phyloP scores from a whole-genome alignment of 2,888 invertebrate species.

The Aleiodes testaceus region DNA sequence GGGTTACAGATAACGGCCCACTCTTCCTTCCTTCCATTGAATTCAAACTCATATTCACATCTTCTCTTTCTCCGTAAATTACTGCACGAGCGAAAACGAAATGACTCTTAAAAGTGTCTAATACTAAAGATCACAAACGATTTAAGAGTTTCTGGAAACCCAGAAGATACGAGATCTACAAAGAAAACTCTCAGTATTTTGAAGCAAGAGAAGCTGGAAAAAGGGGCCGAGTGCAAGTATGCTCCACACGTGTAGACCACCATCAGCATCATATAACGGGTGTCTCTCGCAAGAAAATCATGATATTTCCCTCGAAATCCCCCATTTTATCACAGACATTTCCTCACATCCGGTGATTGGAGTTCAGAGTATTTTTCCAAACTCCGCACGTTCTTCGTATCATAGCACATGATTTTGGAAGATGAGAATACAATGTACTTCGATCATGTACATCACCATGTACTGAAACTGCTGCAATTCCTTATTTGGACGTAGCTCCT shows the following conservation, averaged over 20 bases:
- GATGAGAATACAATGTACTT: not conserved
- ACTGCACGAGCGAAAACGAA: too few relatives aligned
- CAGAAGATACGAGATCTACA: slow-evolving; percentile 3
- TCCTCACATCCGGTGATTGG: not conserved
- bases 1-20: slow-evolving; percentile 60
- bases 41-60: slow-evolving; percentile 40
- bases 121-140: slow-evolving; percentile 2
- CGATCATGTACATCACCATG: not conserved
- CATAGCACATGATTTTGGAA: not conserved
- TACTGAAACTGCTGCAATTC: slow-evolving; percentile 20
- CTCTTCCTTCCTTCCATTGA: slow-evolving; percentile 60
- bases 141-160: not conserved
- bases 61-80: slow-evolving; percentile 28
- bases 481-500: slow-evolving; percentile 13
- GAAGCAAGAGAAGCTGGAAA: slow-evolving; percentile 29
- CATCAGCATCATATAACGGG: slow-evolving; percentile 52
- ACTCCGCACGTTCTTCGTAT: not conserved
- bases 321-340: not conserved
- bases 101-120: too few relatives aligned
- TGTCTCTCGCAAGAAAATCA: slow-evolving; percentile 37
- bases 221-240: slow-evolving; percentile 50
- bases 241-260: slow-evolving; percentile 53
- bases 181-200: slow-evolving; percentile 23
- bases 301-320: not conserved
- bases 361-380: too few relatives aligned